A percentile compares a stretch with the other conserved stretches of the same genome.
phyloP scores from a whole-genome alignment of 2,888 invertebrate genomes.

The Trachelus stipa region DNA sequence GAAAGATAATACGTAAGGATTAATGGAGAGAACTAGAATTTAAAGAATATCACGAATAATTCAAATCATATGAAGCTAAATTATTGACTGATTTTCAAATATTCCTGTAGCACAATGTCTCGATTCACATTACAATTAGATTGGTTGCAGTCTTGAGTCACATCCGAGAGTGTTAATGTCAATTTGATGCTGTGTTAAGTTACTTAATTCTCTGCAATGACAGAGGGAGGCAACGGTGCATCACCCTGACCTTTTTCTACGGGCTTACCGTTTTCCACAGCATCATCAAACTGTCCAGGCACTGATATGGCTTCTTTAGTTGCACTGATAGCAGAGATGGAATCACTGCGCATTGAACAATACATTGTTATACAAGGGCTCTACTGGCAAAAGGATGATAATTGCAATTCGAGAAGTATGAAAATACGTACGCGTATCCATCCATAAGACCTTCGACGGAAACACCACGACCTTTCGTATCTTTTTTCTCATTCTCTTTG shows the following conservation, averaged over 20 bases:
- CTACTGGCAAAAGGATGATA: neutral
- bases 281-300: slow-evolving; percentile 58
- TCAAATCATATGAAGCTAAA: neutral
- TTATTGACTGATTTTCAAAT: slow-evolving; percentile 24
- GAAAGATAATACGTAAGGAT: neutral
- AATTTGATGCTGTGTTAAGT: slow-evolving; percentile 22
- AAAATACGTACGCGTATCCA: slow-evolving; percentile 53
- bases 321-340: slow-evolving; percentile 41
- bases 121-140: slow-evolving; percentile 48
- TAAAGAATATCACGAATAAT: slow-evolving; percentile 10
- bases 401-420: neutral
- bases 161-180: slow-evolving; percentile 45
- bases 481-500: slow-evolving; percentile 59
- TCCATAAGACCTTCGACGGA: slow-evolving; percentile 57
- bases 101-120: slow-evolving; percentile 36
- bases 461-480: slow-evolving; percentile 53
- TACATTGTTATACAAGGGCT: neutral
- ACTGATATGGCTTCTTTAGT: slow-evolving; percentile 48
- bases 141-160: slow-evolving; percentile 63
- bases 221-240: slow-evolving; percentile 45
- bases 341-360: slow-evolving; percentile 37
- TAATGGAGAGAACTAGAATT: neutral
- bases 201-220: slow-evolving; percentile 47
- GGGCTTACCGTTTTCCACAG: slow-evolving; percentile 51
- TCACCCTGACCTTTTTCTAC: slow-evolving; percentile 59